Evolutionary conservation across 2,113 vertebrate genomes (phyloP).

Genomic region (Thymallus thymallus): DNA sequence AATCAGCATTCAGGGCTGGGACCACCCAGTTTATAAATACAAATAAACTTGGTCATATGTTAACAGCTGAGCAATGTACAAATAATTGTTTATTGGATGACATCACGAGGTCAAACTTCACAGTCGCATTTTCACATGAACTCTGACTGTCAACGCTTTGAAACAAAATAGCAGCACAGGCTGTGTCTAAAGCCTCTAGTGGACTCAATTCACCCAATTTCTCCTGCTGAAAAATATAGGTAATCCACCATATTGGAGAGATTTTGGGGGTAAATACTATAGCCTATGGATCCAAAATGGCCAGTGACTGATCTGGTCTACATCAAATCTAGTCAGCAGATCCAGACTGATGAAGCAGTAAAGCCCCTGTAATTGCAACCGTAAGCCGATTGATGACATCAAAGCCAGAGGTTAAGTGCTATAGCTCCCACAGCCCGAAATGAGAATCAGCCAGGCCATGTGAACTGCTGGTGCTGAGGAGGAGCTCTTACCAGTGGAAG

Average conservation of each 20-base stretch:
- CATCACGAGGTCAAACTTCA: no score
- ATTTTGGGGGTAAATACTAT: background rate
- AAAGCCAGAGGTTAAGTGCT: conserved; percentile 1
- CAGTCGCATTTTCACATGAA: background rate
- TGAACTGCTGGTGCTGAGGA: no score
- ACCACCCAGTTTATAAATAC: no score
- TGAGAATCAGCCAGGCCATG: background rate
- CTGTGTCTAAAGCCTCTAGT: background rate
- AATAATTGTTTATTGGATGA: no score
- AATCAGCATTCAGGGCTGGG: no score
- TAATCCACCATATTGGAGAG: conserved; percentile 12
- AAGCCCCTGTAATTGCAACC: background rate
- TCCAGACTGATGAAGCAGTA: background rate
- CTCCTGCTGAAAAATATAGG: background rate
- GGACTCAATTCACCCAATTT: background rate
- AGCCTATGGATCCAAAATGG: background rate
- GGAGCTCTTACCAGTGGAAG: conserved; percentile 70
- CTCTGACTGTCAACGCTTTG: background rate
- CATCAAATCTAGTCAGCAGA: conserved; percentile 7
- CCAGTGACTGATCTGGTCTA: background rate
- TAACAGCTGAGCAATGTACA: background rate
- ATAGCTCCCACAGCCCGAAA: no score
- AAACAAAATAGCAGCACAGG: background rate
- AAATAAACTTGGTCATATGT: background rate
- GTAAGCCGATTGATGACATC: conserved; percentile 9